Base-by-base conservation (phyloP, 2,113 vertebrate genomes). In the Gasterosteus nipponicus region DNA sequence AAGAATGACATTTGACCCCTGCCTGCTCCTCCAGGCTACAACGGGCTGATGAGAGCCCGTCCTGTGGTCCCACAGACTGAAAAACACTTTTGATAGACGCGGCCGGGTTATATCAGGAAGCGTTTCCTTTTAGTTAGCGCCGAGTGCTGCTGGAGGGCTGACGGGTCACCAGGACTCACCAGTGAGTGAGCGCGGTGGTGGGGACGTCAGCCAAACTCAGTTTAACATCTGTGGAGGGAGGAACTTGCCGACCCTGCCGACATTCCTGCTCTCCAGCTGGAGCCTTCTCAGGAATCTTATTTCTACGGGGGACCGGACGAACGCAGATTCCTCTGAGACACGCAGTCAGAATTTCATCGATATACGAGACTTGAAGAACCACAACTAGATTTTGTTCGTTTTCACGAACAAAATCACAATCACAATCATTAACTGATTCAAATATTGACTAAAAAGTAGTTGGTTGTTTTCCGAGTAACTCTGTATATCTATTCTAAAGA, bases 221-320 rank as follows among this genome's bases (percentile, higher is more conserved):
- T 38, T n/a, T 10, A 56, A 68, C 84, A 72, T 75, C 66, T 89
- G 76, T 59, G 60, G 73, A 59, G 54, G 62, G 73, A 49, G 51
- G 64, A 3, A 22, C 39, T 56, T 39, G 15, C 31, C n/a, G 46
- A 57, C 68, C 15, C 19, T 11, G 29, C 18, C 12, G 54, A 39
- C 62, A 54, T 42, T 46, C 66, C 44, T 54, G 33, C 44, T 49
- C 18, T 64, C 53, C 65, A 61, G 53, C 29, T 57, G 5, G 38
- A 69, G 10, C n/a, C 9, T 16, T 62, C 42, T 38, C 35, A 38
- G 35, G 35, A 10, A 11, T 4, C n/a, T 39, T 9, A 39, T 12
- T 42, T 38, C 29, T 9, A 29, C 3, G 10, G 10, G 29, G 10
- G 3, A 19, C 44, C 18, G 44, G 19, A 31, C 5, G 26, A 61